Conservation (phyloP, 2,888 invertebrate genomes). For the Pollenia angustigena region DNA sequence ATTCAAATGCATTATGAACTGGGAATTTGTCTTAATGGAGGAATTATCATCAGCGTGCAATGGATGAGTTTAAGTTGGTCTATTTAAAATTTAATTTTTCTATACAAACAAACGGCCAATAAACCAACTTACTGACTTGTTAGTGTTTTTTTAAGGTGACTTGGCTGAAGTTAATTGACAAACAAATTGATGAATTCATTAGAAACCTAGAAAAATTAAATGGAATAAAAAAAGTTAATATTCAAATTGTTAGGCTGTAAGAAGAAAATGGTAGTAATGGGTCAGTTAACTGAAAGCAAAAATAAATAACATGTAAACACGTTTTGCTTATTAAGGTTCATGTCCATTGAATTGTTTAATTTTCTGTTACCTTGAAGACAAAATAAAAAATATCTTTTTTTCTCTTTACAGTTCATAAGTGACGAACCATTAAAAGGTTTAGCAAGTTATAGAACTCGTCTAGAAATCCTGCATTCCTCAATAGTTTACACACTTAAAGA, state of each 20-base stretch:
- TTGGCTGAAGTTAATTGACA: conserved; percentile 26
- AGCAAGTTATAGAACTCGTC: conserved; percentile 4
- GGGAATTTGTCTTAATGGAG: conserved; percentile 43
- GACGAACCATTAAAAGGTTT: conserved; percentile 13
- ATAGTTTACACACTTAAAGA: conserved; percentile 15
- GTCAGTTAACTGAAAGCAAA: background rate
- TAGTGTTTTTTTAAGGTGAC: background rate
- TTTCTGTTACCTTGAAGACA: conserved; percentile 35
- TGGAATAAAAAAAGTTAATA: background rate
- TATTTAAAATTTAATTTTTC: conserved; percentile 21
- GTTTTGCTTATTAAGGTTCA: conserved; percentile 8
- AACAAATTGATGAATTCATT: conserved; percentile 31
- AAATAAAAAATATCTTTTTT: conserved; percentile 20
- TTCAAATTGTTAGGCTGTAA: background rate
- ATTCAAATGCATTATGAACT: conserved; percentile 42
- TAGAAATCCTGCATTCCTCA: background rate
- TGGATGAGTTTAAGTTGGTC: conserved; percentile 12
- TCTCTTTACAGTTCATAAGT: conserved; percentile 43
- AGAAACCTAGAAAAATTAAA: conserved; percentile 12
- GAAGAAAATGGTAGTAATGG: background rate
- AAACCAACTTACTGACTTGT: conserved; percentile 53
- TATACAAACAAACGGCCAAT: background rate
- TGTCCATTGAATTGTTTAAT: background rate
- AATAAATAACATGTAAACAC: conserved; percentile 18
- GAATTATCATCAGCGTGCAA: conserved; percentile 6